Evolutionary conservation across 1,140 invertebrate genomes (phyloP).

Genomic region (Thaumetopoea pityocampa): DNA sequence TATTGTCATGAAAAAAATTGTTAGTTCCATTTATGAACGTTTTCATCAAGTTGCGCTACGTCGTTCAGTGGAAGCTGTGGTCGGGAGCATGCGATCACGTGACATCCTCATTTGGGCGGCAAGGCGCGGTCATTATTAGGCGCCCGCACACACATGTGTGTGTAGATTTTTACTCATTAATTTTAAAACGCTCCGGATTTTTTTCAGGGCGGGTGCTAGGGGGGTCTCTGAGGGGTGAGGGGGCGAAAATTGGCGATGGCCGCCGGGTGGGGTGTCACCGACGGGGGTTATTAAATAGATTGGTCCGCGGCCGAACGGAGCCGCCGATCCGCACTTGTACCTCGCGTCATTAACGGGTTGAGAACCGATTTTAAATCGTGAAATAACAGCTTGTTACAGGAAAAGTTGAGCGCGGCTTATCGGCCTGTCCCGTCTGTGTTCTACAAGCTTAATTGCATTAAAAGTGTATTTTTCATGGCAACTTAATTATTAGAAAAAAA

Average conservation of each 20-base stretch:
- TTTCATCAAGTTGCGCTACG: neutral
- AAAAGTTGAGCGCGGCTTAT: constrained; percentile 71
- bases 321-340: constrained; percentile 73
- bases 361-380: constrained; percentile 75
- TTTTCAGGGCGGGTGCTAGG: constrained; percentile 73
- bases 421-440: constrained; percentile 49
- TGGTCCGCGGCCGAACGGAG: constrained; percentile 75
- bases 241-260: constrained; percentile 74
- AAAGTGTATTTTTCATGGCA: constrained; percentile 50
- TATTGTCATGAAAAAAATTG: no score
- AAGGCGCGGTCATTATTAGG: constrained; percentile 63
- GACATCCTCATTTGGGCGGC: constrained; percentile 40
- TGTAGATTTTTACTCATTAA: constrained; percentile 77
- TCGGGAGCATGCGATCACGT: constrained; percentile 10
- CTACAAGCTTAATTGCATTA: constrained; percentile 66
- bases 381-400: constrained; percentile 74
- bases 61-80: constrained; percentile 7
- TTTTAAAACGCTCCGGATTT: constrained; percentile 77
- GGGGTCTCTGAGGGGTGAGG: constrained; percentile 39
- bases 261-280: constrained; percentile 71
- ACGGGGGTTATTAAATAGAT: constrained; percentile 76
- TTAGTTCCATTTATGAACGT: neutral
- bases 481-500: constrained; percentile 30
- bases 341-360: constrained; percentile 75
- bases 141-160: constrained; percentile 61